Percentiles rank a stretch among this genome's conserved stretches.
These are phyloP conservation scores for Leptinotarsa texana DNA, from an alignment of 1,140 invertebrate genomes.

Conservation along the genomic window DNA sequence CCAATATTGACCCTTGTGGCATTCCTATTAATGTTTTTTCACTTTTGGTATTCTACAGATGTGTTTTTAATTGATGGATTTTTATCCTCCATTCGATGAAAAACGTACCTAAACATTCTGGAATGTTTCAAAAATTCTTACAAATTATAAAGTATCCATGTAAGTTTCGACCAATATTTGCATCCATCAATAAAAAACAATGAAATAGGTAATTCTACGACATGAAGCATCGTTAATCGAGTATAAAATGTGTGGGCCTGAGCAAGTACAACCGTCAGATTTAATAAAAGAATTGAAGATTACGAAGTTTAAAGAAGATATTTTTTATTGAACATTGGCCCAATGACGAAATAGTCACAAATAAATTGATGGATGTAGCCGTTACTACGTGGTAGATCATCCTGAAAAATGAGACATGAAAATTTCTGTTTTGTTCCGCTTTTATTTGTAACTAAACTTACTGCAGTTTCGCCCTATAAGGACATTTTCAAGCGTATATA, in stretches of 20 bases:
- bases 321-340: constrained; percentile 33
- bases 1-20: no score
- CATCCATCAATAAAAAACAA: constrained; percentile 39
- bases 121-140: constrained; percentile 41
- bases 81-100: constrained; percentile 13
- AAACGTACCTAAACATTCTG: constrained; percentile 38
- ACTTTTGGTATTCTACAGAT: neutral
- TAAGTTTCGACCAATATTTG: constrained; percentile 14
- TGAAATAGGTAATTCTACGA: constrained; percentile 37
- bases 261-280: constrained; percentile 29
- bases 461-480: no score
- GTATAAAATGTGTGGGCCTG: constrained; percentile 33
- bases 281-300: constrained; percentile 29
- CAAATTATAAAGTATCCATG: constrained; percentile 13
- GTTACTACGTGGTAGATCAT: no score
- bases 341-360: constrained; percentile 28
- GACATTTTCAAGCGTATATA: no score
- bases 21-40: no score
- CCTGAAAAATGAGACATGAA: no score
- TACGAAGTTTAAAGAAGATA: constrained; percentile 31
- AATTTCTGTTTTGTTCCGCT: no score
- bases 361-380: no score
- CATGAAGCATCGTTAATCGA: constrained; percentile 32
- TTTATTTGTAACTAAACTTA: no score
- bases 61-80: neutral